Evolutionary conservation across 2,113 vertebrate species (phyloP).

Genomic region (Arvicanthis niloticus): DNA sequence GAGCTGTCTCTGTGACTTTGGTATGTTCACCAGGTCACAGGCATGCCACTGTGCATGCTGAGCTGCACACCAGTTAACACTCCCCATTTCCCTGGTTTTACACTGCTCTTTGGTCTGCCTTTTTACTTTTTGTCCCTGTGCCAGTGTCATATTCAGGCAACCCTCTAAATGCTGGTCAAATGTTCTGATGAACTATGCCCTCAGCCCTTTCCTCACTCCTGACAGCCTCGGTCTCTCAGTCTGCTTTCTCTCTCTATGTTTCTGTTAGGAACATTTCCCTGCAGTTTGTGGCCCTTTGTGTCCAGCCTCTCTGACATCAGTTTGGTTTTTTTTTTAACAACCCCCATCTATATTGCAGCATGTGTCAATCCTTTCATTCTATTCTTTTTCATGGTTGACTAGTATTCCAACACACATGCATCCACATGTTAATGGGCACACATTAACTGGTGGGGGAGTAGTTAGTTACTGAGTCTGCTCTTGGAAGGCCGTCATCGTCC

Average conservation of each 20-base stretch:
- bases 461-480: neutral
- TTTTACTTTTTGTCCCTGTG: neutral
- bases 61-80: fast-evolving
- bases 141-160: neutral
- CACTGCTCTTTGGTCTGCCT: neutral
- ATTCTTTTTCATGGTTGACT: neutral
- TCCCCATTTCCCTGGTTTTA: neutral
- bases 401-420: neutral
- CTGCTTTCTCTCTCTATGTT: neutral
- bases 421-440: neutral
- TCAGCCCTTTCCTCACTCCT: neutral
- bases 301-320: neutral
- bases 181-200: neutral
- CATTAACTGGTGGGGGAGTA: neutral
- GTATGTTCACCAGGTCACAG: neutral
- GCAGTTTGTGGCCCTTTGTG: fast-evolving
- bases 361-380: neutral
- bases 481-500: neutral
- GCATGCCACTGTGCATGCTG: neutral
- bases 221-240: fast-evolving
- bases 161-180: neutral
- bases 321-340: neutral
- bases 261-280: neutral
- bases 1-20: neutral
- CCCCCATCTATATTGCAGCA: neutral